Evolutionary conservation across 2,113 vertebrate species (phyloP), one percentile per base, ranked within the genome.

Genomic region (Pelodiscus sinensis): DNA sequence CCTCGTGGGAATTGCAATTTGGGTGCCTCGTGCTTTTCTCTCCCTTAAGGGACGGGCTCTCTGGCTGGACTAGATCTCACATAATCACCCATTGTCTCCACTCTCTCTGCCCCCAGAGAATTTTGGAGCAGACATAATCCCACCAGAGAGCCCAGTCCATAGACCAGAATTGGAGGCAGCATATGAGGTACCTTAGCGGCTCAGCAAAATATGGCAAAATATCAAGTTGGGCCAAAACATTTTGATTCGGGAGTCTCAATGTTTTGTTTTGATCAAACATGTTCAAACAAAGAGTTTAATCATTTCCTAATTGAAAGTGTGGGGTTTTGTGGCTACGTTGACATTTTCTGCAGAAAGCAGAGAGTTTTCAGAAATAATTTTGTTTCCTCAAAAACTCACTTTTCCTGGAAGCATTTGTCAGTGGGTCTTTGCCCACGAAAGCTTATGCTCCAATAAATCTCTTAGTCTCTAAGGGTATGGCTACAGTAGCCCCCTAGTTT

Each of bases 201-300:
- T 18, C 0, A 1, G 90, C 68, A 95, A 82, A 90, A 94, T 90
- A 90, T 92, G 87, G 94, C 93, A 94, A 79, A 27, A 81, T 79
- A 54, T 44, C 62, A 52, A 89, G 84, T 25, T 0, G 1, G 89
- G 51, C 19, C 60, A 73, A 35, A 90, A 52, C 25, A 6, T 35
- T 92, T 75, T 85, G 92, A 75, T 87, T 58, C 21, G 71, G 5
- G 6, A 1, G 0, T 15, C 65, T 21, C 4, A 0, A 8, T 55
- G 19, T 8, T 3, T 56, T 73, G 81, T 21, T 90, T 89, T 50
- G 58, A 57, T 50, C 78, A 15, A 90, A 31, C 12, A 0, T 13
- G 52, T 29, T 22, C 90, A 68, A 56, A 57, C 68, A 54, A 94
- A 86, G 60, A 21, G 9, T 62, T 90, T 57, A 35, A 31, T 1